Evolutionary conservation across 1,140 invertebrate species (phyloP).

Genomic region (Patella vulgata): DNA sequence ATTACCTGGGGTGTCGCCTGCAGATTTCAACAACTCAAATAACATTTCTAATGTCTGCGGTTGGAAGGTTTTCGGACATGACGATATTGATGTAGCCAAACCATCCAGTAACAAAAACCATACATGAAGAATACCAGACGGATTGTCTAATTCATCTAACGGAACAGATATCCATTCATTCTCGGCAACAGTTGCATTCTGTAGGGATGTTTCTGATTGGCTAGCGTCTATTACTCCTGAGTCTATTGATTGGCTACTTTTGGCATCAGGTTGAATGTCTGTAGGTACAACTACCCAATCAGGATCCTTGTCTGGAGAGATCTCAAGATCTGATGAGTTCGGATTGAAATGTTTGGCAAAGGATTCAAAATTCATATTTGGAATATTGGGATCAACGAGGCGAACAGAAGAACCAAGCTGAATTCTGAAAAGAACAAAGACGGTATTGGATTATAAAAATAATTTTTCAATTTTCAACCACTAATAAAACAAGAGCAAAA

Average conservation of each 20-base stretch:
- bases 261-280: background rate
- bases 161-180: conserved; percentile 14
- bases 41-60: conserved; percentile 86
- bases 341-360: conserved; percentile 40
- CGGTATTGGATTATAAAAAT: conserved; percentile 5
- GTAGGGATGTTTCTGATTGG: background rate
- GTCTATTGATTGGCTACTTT: conserved; percentile 35
- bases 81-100: conserved; percentile 79
- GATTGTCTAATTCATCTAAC: conserved; percentile 75
- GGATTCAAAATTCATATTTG: conserved; percentile 77
- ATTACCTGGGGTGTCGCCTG: conserved; percentile 75
- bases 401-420: conserved; percentile 81
- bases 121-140: conserved; percentile 86
- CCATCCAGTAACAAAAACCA: conserved; percentile 93
- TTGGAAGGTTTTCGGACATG: conserved; percentile 85
- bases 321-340: background rate
- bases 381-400: conserved; percentile 85
- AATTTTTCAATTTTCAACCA: background rate
- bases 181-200: no score
- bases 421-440: conserved; percentile 71
- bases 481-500: no score
- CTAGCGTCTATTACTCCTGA: conserved; percentile 36
- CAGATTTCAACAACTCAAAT: conserved; percentile 83
- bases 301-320: background rate
- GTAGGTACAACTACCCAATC: background rate